These are phyloP conservation scores for Sciurus carolinensis DNA, from an alignment of 2,797 vertebrate genomes.

Conservation along the genomic window DNA sequence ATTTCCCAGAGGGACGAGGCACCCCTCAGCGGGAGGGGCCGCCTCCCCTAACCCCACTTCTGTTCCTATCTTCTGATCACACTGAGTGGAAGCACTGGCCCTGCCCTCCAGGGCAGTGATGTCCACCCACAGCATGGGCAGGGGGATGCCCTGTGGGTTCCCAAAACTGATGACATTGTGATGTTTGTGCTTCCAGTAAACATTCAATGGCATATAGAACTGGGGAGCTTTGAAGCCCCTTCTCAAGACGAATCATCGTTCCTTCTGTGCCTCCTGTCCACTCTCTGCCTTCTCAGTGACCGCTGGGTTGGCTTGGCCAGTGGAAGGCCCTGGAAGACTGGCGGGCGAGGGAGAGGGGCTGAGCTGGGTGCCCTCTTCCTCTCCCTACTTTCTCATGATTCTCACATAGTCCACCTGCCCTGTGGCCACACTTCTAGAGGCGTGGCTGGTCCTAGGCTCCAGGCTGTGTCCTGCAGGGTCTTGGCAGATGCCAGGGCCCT, in stretches of 20 bases:
- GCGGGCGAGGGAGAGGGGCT: not conserved
- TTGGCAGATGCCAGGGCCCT: not conserved
- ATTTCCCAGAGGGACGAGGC: not conserved
- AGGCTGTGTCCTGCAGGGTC: not conserved
- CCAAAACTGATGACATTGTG: not conserved
- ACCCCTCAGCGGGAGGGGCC: not conserved
- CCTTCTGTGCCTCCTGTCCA: not conserved
- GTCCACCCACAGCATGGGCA: no score
- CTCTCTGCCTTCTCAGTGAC: not conserved
- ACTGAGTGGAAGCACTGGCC: not conserved
- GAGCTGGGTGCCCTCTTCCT: no score
- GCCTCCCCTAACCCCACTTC: not conserved
- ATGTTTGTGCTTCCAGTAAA: not conserved
- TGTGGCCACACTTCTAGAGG: no score
- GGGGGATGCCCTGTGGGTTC: no score
- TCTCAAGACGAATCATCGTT: not conserved
- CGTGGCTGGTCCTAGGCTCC: not conserved
- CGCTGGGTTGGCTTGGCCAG: not conserved
- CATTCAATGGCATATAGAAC: not conserved
- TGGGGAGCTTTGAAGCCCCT: not conserved
- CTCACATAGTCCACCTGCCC: not conserved
- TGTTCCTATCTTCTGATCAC: not conserved
- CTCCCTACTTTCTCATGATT: not conserved
- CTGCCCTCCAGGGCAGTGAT: no score
- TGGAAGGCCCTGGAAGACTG: not conserved